These are phyloP conservation scores for Sciurus niger DNA, from an alignment of 2,113 vertebrate species.

Conservation along the genomic window DNA sequence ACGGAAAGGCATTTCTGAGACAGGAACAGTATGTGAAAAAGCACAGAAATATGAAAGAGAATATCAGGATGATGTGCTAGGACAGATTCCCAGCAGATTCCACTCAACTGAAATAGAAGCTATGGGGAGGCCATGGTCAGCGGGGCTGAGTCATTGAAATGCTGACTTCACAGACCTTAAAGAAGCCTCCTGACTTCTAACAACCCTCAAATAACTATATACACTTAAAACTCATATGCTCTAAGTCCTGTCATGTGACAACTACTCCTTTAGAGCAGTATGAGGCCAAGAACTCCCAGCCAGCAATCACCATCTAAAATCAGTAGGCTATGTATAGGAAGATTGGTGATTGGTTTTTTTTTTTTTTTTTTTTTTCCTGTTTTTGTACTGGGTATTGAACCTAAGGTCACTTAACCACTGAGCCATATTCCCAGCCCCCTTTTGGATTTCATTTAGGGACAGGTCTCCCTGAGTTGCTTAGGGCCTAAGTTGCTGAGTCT, in stretches of 20 bases:
- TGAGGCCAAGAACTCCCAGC: neutral
- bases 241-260: neutral
- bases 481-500: too few relatives aligned
- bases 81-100: neutral
- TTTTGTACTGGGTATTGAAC: too few relatives aligned
- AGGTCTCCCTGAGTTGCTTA: too few relatives aligned
- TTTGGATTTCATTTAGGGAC: too few relatives aligned
- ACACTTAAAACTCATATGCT: too few relatives aligned
- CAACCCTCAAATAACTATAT: neutral
- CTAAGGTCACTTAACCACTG: too few relatives aligned
- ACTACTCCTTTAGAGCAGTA: fast-evolving
- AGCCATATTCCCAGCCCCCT: too few relatives aligned
- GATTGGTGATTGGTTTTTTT: too few relatives aligned
- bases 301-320: neutral
- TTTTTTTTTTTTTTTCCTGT: too few relatives aligned
- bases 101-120: fast-evolving
- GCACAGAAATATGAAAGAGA: neutral
- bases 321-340: neutral
- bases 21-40: neutral
- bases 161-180: neutral
- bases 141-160: fast-evolving
- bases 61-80: neutral
- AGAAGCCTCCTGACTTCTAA: neutral
- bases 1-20: neutral
- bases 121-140: neutral